phyloP scores from a whole-genome alignment of 2,888 invertebrate genomes.

The Aricia artaxerxes region DNA sequence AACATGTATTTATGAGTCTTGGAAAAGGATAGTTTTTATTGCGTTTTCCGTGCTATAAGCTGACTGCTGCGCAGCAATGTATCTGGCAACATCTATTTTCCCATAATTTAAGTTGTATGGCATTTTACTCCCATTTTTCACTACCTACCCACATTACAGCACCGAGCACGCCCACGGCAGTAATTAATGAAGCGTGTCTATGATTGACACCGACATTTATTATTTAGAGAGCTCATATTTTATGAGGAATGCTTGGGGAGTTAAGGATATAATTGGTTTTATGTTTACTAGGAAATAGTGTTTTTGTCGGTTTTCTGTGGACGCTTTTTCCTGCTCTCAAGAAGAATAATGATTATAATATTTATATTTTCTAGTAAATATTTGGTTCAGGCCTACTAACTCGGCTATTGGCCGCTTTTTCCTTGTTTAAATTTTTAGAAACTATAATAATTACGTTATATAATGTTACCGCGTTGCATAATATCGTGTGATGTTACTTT shows the following conservation, averaged over 20 bases:
- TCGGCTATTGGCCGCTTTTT: no score
- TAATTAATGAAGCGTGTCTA: not conserved
- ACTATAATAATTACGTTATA: no score
- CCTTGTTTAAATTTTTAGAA: no score
- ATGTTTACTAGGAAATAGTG: not conserved
- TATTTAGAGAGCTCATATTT: slow-evolving; percentile 18
- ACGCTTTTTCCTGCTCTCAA: not conserved
- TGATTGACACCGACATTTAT: slow-evolving; percentile 13
- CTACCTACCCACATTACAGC: slow-evolving; percentile 2
- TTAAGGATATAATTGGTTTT: not conserved
- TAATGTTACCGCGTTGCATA: no score
- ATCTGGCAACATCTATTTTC: not conserved
- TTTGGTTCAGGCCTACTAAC: no score
- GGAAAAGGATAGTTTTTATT: not conserved
- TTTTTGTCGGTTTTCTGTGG: not conserved
- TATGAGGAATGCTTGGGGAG: not conserved
- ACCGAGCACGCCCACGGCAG: not conserved
- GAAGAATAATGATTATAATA: not conserved
- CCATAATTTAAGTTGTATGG: not conserved
- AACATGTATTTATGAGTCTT: not conserved
- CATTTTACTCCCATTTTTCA: slow-evolving; percentile 13
- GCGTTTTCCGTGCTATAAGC: not conserved
- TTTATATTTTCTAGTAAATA: no score
- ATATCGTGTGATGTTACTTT: no score
- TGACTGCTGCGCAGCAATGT: no score